Evolutionary conservation across 2,888 invertebrate genomes (phyloP).

Genomic region (Andrena marginata): DNA sequence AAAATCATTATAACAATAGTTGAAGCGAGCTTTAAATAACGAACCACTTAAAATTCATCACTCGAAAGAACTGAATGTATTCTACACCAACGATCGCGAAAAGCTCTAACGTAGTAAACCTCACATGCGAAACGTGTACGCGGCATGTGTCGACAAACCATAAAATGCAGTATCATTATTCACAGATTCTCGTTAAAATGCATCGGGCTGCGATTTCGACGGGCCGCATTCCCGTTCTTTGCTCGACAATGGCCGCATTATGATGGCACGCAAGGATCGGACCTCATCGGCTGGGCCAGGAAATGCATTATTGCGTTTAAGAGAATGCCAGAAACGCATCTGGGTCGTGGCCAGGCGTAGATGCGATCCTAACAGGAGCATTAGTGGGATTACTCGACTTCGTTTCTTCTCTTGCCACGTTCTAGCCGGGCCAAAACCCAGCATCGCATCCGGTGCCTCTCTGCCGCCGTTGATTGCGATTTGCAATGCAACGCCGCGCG

Average conservation of each 20-base stretch:
- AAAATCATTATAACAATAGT: neutral
- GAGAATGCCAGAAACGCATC: conserved; percentile 68
- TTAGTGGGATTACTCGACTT: conserved; percentile 71
- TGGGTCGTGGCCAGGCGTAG: conserved; percentile 56
- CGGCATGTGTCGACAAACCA: neutral
- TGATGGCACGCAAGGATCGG: conserved; percentile 52
- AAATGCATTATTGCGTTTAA: conserved; percentile 68
- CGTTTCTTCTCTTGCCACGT: conserved; percentile 56
- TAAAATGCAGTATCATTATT: conserved; percentile 11
- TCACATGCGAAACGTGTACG: no score
- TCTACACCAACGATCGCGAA: no score
- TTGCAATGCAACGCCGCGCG: conserved; percentile 58
- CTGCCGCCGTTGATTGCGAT: conserved; percentile 61
- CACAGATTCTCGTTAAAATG: conserved; percentile 49
- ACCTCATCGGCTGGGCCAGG: conserved; percentile 39
- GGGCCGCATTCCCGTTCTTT: conserved; percentile 47
- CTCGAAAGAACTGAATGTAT: no score
- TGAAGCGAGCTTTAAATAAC: neutral
- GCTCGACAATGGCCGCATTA: conserved; percentile 56
- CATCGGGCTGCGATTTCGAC: conserved; percentile 30
- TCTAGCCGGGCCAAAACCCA: conserved; percentile 42
- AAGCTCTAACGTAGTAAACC: no score
- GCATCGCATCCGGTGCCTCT: conserved; percentile 33
- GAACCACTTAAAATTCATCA: neutral
- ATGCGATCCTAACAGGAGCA: conserved; percentile 63